Conservation (phyloP, 2,113 vertebrate genomes). For the Labeo rohita region DNA sequence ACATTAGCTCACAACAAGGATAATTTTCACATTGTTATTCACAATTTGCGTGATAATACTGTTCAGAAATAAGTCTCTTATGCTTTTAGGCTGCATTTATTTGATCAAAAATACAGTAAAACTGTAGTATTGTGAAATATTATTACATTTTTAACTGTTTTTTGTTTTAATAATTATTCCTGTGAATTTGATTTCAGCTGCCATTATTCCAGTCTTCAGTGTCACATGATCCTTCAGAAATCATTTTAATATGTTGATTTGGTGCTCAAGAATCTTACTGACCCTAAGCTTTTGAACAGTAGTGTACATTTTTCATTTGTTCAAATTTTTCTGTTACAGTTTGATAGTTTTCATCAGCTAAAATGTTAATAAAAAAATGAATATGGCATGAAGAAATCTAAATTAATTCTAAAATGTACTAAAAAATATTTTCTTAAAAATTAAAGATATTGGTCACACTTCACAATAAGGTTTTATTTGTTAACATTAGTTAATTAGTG, state of each 20-base stretch:
- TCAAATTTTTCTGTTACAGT: not conserved
- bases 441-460: too few species aligned
- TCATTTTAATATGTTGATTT: not conserved
- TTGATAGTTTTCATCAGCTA: not conserved
- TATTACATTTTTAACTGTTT: not conserved
- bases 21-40: not conserved
- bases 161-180: not conserved
- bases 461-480: too few species aligned
- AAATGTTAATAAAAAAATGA: not conserved
- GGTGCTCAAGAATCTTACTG: not conserved
- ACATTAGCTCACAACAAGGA: not conserved
- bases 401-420: not conserved
- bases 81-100: not conserved
- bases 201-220: not conserved
- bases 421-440: not conserved
- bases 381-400: not conserved
- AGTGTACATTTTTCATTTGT: not conserved
- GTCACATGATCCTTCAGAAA: not conserved
- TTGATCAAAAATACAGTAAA: not conserved
- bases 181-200: not conserved
- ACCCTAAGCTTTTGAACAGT: not conserved
- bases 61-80: not conserved
- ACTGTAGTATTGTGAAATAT: not conserved
- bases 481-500: too few species aligned
- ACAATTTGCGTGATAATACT: not conserved